Conservation (phyloP, 2,113 vertebrate species). For the Dicerorhinus sumatrensis region DNA sequence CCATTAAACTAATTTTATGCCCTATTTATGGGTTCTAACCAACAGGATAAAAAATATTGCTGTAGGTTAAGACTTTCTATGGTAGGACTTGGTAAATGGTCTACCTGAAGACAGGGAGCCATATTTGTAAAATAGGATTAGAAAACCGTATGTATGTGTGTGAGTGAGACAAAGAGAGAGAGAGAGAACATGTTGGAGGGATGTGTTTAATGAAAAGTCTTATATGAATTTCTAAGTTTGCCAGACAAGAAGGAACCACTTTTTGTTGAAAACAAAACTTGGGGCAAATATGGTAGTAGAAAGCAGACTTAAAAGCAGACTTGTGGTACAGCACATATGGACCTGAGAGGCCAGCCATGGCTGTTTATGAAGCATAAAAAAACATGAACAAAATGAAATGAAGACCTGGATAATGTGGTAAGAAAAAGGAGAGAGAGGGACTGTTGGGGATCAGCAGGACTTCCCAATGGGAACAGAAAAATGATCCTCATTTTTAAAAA, state of each 20-base stretch:
- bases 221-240: background rate
- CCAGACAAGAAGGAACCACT: background rate
- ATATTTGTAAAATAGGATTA: background rate
- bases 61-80: background rate
- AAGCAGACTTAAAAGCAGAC: background rate
- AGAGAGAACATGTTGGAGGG: background rate
- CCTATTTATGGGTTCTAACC: background rate
- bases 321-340: background rate
- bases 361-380: background rate
- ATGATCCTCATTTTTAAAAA: background rate
- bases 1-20: conserved; percentile 19
- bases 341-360: background rate
- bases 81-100: background rate
- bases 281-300: background rate
- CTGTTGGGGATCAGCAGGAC: background rate
- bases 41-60: background rate
- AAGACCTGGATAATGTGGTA: background rate
- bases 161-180: background rate
- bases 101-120: background rate
- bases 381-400: background rate
- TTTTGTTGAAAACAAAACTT: background rate
- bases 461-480: background rate
- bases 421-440: background rate
- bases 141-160: background rate
- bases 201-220: background rate